A percentile compares a stretch with the other conserved stretches of the same genome.
Conservation (phyloP, 2,797 vertebrate species). For the Numenius phaeopus region DNA sequence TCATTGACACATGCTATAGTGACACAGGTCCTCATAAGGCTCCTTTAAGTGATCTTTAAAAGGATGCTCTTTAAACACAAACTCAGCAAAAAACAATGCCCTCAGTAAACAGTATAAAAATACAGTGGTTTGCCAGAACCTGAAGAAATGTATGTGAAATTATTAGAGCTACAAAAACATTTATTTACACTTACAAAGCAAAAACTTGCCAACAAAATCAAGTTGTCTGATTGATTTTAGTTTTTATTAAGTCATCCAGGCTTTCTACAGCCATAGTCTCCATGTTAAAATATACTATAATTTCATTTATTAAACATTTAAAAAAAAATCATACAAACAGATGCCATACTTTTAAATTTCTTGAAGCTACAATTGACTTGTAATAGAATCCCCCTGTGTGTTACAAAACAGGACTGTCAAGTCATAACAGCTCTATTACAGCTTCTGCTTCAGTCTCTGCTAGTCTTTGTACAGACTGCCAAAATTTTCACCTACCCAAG, state of each 20-base stretch:
- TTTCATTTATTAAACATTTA: conserved; percentile 44
- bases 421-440: conserved; percentile 57
- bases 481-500: conserved; percentile 18
- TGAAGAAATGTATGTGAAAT: conserved; percentile 53
- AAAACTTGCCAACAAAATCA: conserved; percentile 33
- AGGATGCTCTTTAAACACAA: background rate
- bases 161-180: conserved; percentile 52
- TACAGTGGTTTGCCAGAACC: conserved; percentile 10
- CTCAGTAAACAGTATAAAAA: background rate
- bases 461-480: conserved; percentile 21
- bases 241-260: conserved; percentile 44
- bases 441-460: conserved; percentile 48
- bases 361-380: conserved; percentile 45
- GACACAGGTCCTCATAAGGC: background rate
- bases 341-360: conserved; percentile 35
- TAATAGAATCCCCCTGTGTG: conserved; percentile 24
- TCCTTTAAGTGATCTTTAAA: background rate
- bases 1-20: background rate
- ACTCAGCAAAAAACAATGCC: background rate
- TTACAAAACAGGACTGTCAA: conserved; percentile 61
- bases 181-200: conserved; percentile 28
- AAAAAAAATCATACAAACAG: conserved; percentile 24
- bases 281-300: conserved; percentile 17
- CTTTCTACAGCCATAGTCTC: background rate
- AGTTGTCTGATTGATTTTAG: conserved; percentile 7